Evolutionary conservation across 1,140 invertebrate genomes (phyloP).

Genomic region (Leguminivora glycinivorella): DNA sequence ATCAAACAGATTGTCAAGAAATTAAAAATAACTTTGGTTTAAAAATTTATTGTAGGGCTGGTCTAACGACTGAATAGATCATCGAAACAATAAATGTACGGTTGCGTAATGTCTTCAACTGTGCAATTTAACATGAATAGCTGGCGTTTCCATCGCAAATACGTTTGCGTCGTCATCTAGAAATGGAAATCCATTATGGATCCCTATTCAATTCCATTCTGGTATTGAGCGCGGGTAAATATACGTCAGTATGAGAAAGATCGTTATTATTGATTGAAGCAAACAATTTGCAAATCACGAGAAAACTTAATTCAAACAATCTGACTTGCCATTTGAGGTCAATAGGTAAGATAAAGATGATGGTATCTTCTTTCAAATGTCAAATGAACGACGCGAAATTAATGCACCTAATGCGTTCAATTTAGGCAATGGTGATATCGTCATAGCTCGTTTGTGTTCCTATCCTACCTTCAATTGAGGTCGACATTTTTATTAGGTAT

Average conservation of each 20-base stretch:
- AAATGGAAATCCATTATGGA: no score
- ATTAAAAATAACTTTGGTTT: no score
- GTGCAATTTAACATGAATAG: no score
- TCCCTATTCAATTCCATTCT: neutral
- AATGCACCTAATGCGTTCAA: slow-evolving; percentile 43
- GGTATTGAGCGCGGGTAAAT: neutral
- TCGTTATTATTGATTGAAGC: slow-evolving; percentile 11
- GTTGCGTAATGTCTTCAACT: no score
- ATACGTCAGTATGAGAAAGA: neutral
- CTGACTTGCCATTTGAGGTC: slow-evolving; percentile 39
- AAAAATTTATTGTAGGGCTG: no score
- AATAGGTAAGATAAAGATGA: slow-evolving; percentile 48
- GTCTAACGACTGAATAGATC: no score
- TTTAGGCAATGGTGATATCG: slow-evolving; percentile 41
- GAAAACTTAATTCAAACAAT: slow-evolving; percentile 18
- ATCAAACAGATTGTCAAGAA: no score
- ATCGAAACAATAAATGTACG: no score
- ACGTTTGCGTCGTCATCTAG: no score
- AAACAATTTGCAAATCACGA: slow-evolving; percentile 25
- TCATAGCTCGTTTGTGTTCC: slow-evolving; percentile 37
- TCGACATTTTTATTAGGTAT: slow-evolving; percentile 45
- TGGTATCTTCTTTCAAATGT: slow-evolving; percentile 47
- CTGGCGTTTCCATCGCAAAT: no score
- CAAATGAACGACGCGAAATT: slow-evolving; percentile 44
- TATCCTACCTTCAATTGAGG: slow-evolving; percentile 38